Conservation (phyloP, 2,113 vertebrate genomes). For the Rutilus rutilus region DNA sequence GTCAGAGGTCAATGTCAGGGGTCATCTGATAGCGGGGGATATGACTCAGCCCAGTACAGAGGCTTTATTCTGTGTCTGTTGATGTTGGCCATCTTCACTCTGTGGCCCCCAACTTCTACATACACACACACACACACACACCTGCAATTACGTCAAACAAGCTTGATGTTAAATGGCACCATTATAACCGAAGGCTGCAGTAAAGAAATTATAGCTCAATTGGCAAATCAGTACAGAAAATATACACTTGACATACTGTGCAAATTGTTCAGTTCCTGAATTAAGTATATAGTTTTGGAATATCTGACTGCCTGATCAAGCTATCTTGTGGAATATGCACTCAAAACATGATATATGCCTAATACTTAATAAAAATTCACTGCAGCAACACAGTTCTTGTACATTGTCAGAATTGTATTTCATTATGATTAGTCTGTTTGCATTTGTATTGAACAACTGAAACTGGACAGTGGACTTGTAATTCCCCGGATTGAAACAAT, state of each 20-base stretch:
- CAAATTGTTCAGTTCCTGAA: background rate
- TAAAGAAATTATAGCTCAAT: slow-evolving; percentile 21
- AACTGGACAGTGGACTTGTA: background rate
- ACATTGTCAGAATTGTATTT: background rate
- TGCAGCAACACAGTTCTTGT: background rate
- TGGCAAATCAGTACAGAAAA: slow-evolving; percentile 9
- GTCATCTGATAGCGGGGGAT: slow-evolving; percentile 73
- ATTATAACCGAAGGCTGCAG: slow-evolving; percentile 28
- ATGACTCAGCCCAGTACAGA: slow-evolving; percentile 62
- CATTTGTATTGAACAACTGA: background rate
- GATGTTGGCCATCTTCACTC: slow-evolving; percentile 24
- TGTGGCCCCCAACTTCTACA: background rate
- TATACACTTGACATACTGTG: background rate
- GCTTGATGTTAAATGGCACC: background rate
- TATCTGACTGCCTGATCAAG: no score
- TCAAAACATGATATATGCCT: no score
- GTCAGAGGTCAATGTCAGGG: slow-evolving; percentile 67
- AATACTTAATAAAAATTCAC: background rate
- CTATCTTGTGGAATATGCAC: no score
- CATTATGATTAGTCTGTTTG: background rate
- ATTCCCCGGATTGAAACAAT: background rate
- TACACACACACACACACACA: background rate
- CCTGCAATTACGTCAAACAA: slow-evolving; percentile 14
- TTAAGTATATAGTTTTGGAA: background rate
- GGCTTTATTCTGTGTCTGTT: slow-evolving; percentile 59